Evolutionary conservation across 1,140 invertebrate species (phyloP).

Genomic region (Meloidogyne floridensis): DNA sequence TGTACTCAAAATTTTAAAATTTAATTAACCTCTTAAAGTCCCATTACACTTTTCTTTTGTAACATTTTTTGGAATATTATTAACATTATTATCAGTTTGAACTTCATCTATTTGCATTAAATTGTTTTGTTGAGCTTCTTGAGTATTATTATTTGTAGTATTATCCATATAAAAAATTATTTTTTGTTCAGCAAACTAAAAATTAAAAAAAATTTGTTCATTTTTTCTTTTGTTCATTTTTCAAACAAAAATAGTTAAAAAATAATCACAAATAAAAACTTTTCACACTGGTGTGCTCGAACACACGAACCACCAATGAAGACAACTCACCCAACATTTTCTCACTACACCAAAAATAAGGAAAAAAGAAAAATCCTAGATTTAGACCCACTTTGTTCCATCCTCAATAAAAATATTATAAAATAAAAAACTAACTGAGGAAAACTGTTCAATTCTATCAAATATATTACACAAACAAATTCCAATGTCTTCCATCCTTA

Average conservation of each 20-base stretch:
- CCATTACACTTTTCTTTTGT: slow-evolving; percentile 13
- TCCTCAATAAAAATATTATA: neutral
- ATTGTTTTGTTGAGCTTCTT: neutral
- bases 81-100: no score
- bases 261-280: no score
- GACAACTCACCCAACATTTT: no score
- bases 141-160: neutral
- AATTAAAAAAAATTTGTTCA: no score
- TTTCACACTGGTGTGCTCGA: no score
- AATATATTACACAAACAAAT: slow-evolving; percentile 33
- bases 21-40: neutral
- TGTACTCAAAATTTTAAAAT: neutral
- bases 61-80: neutral
- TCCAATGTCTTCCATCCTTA: slow-evolving; percentile 33
- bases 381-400: no score
- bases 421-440: slow-evolving; percentile 27
- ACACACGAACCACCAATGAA: no score
- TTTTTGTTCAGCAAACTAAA: slow-evolving; percentile 29
- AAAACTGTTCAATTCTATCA: slow-evolving; percentile 33
- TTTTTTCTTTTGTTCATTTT: no score
- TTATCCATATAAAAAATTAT: slow-evolving; percentile 12
- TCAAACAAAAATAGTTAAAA: no score
- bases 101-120: no score
- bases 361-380: no score
- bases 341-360: no score